phyloP scores from a whole-genome alignment of 2,113 vertebrate species.

The Caranx melampygus region DNA sequence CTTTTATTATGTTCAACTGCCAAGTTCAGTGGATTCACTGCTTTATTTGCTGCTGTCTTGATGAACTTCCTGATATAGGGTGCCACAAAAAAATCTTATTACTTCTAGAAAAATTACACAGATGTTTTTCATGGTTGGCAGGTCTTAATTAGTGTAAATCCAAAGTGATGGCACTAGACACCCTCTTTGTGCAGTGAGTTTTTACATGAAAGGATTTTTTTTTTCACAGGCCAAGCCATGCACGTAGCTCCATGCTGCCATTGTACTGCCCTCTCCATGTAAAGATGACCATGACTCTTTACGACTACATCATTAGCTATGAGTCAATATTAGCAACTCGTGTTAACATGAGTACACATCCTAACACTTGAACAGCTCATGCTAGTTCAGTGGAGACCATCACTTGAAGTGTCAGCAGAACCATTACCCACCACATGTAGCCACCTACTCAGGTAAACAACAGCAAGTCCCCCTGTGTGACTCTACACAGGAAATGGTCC shows the following conservation, averaged over 20 bases:
- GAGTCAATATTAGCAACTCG: neutral
- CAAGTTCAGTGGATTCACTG: neutral
- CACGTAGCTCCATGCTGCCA: neutral
- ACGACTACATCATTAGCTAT: neutral
- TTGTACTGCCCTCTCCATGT: neutral
- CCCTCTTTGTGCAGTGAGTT: neutral
- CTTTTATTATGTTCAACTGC: constrained; percentile 22
- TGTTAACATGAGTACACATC: neutral
- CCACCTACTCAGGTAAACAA: too few relatives aligned
- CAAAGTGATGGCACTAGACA: neutral
- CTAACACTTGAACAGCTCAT: too few relatives aligned
- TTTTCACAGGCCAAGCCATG: neutral
- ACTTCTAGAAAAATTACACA: neutral
- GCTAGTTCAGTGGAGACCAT: too few relatives aligned
- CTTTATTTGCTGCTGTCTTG: constrained; percentile 6
- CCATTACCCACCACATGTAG: too few relatives aligned
- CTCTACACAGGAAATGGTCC: too few relatives aligned
- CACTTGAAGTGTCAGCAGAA: too few relatives aligned
- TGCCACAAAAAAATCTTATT: constrained; percentile 6
- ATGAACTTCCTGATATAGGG: neutral
- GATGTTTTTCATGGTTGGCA: neutral
- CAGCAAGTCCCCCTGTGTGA: too few relatives aligned
- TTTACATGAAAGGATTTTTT: neutral
- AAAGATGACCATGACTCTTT: neutral
- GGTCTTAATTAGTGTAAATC: constrained; percentile 12